Evolutionary conservation across 37 sponge, comb jelly and placozoan species (phyloP), one percentile per base, ranked within the genome.

Genomic region (Dysidea cf. avara): DNA sequence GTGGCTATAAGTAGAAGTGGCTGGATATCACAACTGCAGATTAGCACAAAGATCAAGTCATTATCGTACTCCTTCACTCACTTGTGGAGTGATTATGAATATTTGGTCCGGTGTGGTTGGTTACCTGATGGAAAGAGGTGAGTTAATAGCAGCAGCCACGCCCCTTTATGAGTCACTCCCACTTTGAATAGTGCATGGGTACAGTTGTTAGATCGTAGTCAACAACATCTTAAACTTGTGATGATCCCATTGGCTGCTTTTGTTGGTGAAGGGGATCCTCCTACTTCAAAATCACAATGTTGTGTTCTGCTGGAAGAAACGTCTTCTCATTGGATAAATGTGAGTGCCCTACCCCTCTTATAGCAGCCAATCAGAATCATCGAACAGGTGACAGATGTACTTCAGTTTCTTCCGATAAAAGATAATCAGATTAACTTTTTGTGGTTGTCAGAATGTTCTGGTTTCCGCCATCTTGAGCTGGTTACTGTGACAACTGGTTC

Each of bases 31-130:
- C 24, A 7, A 2, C 26, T 25, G 1, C 35, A 63, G 76, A 2
- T 63, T 2, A 25, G 7, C 20, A 54, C 30, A 37, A 50, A 31
- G 21, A 47, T 30, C 55, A 62, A 28, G 54, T 38, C 24, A 17
- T 22, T 76, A 20, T 17, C 47, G 9, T 39, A 66, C 37, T 37
- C 24, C 14, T 77, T 77, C 57, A 66, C 78, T 24, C 30, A 77
- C 58, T 36, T 61, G 35, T 59, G 70, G 38, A 43, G 46, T 43
- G 69, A 68, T 24, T 50, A 49, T 46, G 90, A 83, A 68, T 90
- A 90, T 38, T 22, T 81, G 30, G 67, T 67, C 13, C 35, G 83
- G 26, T 37, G 40, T 53, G 92, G 83, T 1, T 91, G 92, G 92
- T 48, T 67, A 29, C 73, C 78, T 26, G 53, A 81, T 70, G 86